Base-by-base conservation (phyloP, 2,113 vertebrate species). In the Heteronetta atricapilla region DNA sequence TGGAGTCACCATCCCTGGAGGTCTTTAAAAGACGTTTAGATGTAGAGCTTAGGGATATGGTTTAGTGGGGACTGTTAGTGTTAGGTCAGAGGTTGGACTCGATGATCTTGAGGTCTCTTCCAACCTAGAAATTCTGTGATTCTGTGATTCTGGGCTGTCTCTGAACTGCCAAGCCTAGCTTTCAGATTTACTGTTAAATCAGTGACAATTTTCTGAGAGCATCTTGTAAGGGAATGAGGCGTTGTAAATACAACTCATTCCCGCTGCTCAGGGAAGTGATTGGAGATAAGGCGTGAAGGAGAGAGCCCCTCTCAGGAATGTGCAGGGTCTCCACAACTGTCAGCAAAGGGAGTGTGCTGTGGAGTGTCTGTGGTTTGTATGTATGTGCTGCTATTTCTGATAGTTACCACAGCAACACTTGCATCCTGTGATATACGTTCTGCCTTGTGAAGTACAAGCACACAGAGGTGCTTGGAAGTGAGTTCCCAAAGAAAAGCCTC, bases 331-430 rank as follows among this genome's bases (percentile, higher is more conserved):
- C 69, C 66, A 28, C 14, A 0, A 1, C 42, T 79, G 3, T 53
- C 78, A 75, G 88, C 83, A 34, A 70, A 72, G 58, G 46, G 56
- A 75, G 55, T 2, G 3, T 25, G 6, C 73, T 42, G 56, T 42
- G 76, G 55, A 64, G 55, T 3, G 22, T 25, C 76, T 66, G 87
- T 72, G 62, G 38, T 85, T 33, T 34, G 3, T 79, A 53, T 21
- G 16, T 33, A 3, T 2, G 53, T 23, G 59, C 11, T 82, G 88
- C 82, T 93, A 50, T 91, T 86, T 74, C 92, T 67, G 86, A 92
- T 59, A 84, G 89, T 90, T 94, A 5, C 96, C 82, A 69, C 33
- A 60, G 91, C 89, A 96, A 94, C 48, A 2, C 10, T 79, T 66
- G 12, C 36, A 0, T 86, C 63, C 92, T 82, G 74, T 74, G 93